Percentiles rank a stretch among this genome's conserved stretches.
These are phyloP conservation scores for Microctenopoma lineatum DNA, from an alignment of 2,797 vertebrate species.

Conservation along the genomic window DNA sequence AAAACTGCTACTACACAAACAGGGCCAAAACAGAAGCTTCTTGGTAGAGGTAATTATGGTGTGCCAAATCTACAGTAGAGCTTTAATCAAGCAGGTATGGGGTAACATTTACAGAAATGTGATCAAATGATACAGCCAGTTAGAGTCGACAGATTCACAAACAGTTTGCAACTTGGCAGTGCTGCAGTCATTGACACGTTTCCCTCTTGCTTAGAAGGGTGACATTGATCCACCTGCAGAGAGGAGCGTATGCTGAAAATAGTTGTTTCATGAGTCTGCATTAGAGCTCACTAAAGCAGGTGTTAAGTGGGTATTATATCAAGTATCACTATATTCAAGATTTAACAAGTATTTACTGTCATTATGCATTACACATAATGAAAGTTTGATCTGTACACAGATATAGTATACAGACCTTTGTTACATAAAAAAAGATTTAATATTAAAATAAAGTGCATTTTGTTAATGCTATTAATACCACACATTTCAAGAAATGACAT, in stretches of 20 bases:
- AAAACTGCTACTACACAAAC: conserved; percentile 9
- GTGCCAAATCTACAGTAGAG: conserved; percentile 3
- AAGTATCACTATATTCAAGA: conserved; percentile 1
- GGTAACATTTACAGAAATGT: conserved; percentile 20
- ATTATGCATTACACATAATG: too few species aligned
- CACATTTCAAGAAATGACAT: neutral
- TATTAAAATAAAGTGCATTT: neutral
- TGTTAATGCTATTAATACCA: neutral
- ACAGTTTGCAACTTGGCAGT: conserved; percentile 16
- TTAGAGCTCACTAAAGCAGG: conserved; percentile 23
- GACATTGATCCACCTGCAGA: conserved; percentile 66
- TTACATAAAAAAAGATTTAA: conserved; percentile 8
- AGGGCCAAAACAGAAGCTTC: conserved; percentile 1
- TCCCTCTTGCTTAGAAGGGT: conserved; percentile 47
- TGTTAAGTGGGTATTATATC: conserved; percentile 49
- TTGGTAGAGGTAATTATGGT: conserved; percentile 16
- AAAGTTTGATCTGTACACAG: too few species aligned
- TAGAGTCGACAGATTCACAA: conserved; percentile 26
- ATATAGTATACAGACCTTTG: neutral
- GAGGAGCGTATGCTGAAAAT: conserved; percentile 44
- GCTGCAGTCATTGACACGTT: conserved; percentile 47
- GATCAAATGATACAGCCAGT: conserved; percentile 33
- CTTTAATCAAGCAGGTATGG: neutral
- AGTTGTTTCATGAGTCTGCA: conserved; percentile 33
- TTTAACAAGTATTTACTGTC: too few species aligned